Evolutionary conservation across 2,113 vertebrate genomes (phyloP).

Genomic region (Laterallus jamaicensis): DNA sequence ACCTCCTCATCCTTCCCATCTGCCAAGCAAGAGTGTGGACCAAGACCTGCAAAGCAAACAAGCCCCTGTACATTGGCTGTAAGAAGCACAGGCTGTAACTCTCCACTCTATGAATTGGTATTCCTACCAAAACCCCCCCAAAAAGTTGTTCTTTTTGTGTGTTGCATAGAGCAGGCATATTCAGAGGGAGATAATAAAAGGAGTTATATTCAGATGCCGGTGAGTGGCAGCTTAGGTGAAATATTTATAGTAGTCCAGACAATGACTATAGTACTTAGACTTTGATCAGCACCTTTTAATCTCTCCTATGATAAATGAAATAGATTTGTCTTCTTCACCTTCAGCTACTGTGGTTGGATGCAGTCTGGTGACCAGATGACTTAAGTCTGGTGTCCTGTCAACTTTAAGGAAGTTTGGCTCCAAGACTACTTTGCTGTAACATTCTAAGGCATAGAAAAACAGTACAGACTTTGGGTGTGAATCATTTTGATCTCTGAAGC

Average conservation of each 20-base stretch:
- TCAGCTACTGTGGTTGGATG: constrained; percentile 4
- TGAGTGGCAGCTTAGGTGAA: not conserved
- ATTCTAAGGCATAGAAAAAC: not conserved
- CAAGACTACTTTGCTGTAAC: not conserved
- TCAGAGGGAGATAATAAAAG: not conserved
- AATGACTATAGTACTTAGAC: not conserved
- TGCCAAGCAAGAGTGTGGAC: not conserved
- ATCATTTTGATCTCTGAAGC: constrained; percentile 54
- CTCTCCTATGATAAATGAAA: constrained; percentile 7
- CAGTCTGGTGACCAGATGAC: constrained; percentile 62
- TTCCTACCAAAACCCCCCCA: not conserved
- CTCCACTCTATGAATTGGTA: not conserved
- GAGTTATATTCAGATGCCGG: not conserved
- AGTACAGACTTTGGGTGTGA: not conserved
- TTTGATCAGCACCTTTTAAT: constrained; percentile 50
- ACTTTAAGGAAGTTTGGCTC: constrained; percentile 49
- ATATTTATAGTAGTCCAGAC: not conserved
- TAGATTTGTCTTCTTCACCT: constrained; percentile 2
- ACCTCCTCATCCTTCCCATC: not conserved
- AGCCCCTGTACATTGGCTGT: not conserved
- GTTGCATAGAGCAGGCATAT: not conserved
- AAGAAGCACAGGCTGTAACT: not conserved
- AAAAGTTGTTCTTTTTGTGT: not conserved
- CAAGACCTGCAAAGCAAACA: not conserved
- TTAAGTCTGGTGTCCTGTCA: constrained; percentile 37